Percentiles rank a stretch among this genome's conserved stretches.
phyloP scores from a whole-genome alignment of 2,797 vertebrate genomes.

The Malurus splendens region DNA sequence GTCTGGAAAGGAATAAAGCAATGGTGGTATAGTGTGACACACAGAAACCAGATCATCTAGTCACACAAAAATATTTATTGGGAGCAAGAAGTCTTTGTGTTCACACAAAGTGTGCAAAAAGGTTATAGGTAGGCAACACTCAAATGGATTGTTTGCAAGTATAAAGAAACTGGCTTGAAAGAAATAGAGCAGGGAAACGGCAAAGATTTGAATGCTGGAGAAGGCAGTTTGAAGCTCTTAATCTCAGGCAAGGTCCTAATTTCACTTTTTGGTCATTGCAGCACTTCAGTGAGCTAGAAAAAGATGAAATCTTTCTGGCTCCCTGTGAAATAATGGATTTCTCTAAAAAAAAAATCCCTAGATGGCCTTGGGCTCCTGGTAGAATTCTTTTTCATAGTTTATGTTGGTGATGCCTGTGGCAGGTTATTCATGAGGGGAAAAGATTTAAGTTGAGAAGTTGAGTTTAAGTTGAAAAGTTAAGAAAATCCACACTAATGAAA shows the following conservation, averaged over 20 bases:
- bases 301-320: neutral
- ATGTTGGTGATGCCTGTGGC: neutral
- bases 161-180: neutral
- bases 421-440: neutral
- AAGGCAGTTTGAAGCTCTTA: neutral
- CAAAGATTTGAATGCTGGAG: neutral
- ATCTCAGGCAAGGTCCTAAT: accelerated
- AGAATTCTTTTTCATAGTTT: neutral
- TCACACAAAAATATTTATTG: neutral
- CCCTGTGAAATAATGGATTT: neutral
- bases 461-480: no score
- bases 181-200: neutral
- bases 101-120: neutral
- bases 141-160: neutral
- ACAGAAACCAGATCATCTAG: neutral
- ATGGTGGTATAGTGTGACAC: neutral
- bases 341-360: neutral
- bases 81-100: neutral
- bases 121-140: neutral
- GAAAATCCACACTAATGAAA: neutral
- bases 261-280: neutral
- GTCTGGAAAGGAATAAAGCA: accelerated
- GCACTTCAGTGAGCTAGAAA: neutral
- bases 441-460: neutral
- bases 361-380: neutral